Evolutionary conservation across 2,797 vertebrate genomes (phyloP).

Genomic region (Lemur catta): DNA sequence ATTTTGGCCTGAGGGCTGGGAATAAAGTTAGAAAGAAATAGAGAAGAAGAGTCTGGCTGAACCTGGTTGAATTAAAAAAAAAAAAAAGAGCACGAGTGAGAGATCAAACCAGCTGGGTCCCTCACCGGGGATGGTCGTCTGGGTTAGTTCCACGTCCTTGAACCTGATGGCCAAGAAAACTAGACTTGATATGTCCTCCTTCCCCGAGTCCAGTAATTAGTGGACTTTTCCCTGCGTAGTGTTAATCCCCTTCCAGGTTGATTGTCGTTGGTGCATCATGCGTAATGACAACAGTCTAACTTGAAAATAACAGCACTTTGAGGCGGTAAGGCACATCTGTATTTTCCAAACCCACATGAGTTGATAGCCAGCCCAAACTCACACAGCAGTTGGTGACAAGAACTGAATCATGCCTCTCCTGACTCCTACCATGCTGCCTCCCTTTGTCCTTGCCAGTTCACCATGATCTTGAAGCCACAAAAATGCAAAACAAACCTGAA

Average conservation of each 20-base stretch:
- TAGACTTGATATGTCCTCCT: not conserved
- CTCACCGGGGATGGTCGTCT: not conserved
- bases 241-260: not conserved
- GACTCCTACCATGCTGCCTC: not conserved
- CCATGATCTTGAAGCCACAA: not conserved
- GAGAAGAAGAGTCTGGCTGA: not conserved
- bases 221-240: not conserved
- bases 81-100: not conserved
- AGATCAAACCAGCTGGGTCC: not conserved
- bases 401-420: not conserved
- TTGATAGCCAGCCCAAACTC: not conserved
- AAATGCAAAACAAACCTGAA: slow-evolving; percentile 46
- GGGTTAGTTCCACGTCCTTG: not conserved
- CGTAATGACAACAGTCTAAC: not conserved
- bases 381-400: not conserved
- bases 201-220: not conserved
- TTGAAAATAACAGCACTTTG: not conserved
- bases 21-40: slow-evolving; percentile 33
- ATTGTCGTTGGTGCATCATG: not conserved
- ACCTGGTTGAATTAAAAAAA: not conserved
- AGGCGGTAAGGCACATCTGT: not conserved
- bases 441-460: slow-evolving; percentile 28
- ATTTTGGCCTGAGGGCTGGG: not conserved
- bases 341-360: not conserved
- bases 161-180: not conserved